Evolutionary conservation across 2,888 invertebrate genomes (phyloP).

Genomic region (Lacanobia oleracea): DNA sequence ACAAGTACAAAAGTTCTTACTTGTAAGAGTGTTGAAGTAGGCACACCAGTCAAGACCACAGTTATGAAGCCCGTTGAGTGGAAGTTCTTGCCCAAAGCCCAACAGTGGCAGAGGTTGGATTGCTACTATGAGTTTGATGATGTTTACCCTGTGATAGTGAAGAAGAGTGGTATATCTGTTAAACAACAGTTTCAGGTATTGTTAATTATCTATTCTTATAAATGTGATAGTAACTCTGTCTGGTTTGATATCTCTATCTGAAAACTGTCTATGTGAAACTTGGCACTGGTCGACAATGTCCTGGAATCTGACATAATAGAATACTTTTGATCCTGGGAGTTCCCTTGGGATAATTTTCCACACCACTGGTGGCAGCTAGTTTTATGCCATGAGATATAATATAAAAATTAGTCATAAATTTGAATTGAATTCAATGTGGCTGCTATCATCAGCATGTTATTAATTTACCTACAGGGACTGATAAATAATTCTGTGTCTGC

Average conservation of each 20-base stretch:
- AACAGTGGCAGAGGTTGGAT: constrained; percentile 94
- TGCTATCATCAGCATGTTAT: neutral
- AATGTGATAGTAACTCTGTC: too few species aligned
- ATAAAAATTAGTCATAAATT: neutral
- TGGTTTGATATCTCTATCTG: too few species aligned
- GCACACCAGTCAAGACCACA: constrained; percentile 78
- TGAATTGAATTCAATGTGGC: neutral
- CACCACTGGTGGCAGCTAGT: too few species aligned
- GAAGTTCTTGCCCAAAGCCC: constrained; percentile 93
- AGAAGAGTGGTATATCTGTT: constrained; percentile 91
- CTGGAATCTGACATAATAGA: too few species aligned
- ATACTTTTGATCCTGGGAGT: too few species aligned
- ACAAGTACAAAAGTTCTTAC: constrained; percentile 89
- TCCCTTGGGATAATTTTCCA: too few species aligned
- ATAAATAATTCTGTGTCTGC: neutral
- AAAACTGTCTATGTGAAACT: too few species aligned
- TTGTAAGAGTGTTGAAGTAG: constrained; percentile 92
- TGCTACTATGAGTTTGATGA: constrained; percentile 94
- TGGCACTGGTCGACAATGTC: neutral
- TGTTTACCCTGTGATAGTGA: constrained; percentile 92
- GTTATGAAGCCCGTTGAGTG: constrained; percentile 93
- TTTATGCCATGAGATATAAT: too few species aligned
- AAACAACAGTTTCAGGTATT: constrained; percentile 93
- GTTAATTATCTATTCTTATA: neutral
- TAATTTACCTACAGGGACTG: neutral